These are phyloP conservation scores for Tinea semifulvella DNA, from an alignment of 2,888 invertebrate genomes.

Conservation along the genomic window DNA sequence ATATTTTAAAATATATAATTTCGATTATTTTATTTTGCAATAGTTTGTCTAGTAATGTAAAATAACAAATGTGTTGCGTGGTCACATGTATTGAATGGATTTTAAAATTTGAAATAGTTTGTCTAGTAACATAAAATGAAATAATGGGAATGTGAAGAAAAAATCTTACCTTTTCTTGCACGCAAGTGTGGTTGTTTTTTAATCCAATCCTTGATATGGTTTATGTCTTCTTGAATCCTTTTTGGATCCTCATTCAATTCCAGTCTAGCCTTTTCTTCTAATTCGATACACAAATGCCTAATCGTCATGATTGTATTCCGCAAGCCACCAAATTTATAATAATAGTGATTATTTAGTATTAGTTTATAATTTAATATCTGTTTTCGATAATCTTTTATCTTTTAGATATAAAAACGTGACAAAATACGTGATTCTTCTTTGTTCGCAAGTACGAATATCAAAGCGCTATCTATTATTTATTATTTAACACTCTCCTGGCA, in stretches of 20 bases:
- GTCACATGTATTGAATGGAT: too few species aligned
- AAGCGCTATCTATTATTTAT: too few species aligned
- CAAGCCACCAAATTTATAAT: neutral
- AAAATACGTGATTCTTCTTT: neutral
- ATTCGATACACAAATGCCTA: conserved; percentile 29
- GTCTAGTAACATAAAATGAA: too few species aligned
- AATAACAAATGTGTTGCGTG: too few species aligned
- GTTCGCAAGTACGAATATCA: too few species aligned
- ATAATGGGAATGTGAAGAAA: too few species aligned
- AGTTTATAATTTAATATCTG: neutral
- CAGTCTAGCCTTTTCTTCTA: conserved; percentile 47
- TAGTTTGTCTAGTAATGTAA: too few species aligned
- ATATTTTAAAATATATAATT: too few species aligned
- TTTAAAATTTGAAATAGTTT: too few species aligned
- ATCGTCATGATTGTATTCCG: conserved; percentile 23
- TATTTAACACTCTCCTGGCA: too few species aligned
- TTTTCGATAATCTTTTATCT: conserved; percentile 8
- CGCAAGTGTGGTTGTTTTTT: conserved; percentile 63
- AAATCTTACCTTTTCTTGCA: conserved; percentile 34
- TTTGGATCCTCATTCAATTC: conserved; percentile 65
- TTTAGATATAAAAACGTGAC: neutral
- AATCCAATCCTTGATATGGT: conserved; percentile 64
- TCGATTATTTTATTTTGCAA: too few species aligned
- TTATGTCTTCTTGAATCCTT: conserved; percentile 49
- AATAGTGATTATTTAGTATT: neutral